A percentile compares a stretch with the other conserved stretches of the same genome.
Conservation (phyloP, 2,888 invertebrate species). For the Thymelicus acteon region DNA sequence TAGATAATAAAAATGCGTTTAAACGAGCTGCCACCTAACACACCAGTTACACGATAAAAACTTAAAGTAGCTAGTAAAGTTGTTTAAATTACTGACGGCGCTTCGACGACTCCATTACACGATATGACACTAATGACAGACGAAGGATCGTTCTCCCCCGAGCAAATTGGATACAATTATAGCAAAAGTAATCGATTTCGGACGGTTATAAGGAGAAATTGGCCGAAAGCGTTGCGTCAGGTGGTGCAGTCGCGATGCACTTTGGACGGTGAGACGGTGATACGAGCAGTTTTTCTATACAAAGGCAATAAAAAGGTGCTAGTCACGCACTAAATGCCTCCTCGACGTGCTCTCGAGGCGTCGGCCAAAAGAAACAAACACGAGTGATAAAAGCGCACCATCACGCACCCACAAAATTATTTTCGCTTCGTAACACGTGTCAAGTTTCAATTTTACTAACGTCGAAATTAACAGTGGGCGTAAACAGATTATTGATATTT, state of each 20-base stretch:
- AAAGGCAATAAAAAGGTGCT: conserved; percentile 78
- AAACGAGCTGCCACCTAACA: conserved; percentile 55
- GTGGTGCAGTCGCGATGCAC: conserved; percentile 53
- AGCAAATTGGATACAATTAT: conserved; percentile 71
- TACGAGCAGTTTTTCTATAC: conserved; percentile 74
- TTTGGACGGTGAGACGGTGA: conserved; percentile 54
- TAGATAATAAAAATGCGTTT: conserved; percentile 57
- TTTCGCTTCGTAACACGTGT: conserved; percentile 83
- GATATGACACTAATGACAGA: conserved; percentile 62
- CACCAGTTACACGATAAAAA: conserved; percentile 51
- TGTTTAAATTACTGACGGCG: conserved; percentile 54
- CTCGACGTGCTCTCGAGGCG: conserved; percentile 62
- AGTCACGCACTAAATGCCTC: conserved; percentile 81
- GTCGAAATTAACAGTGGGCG: conserved; percentile 84
- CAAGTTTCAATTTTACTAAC: conserved; percentile 82
- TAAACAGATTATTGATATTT: conserved; percentile 84
- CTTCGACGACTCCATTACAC: conserved; percentile 63
- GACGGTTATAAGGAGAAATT: conserved; percentile 49
- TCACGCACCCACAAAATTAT: conserved; percentile 82
- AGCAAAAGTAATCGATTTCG: conserved; percentile 56
- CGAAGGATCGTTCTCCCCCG: conserved; percentile 40
- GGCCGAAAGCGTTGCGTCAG: conserved; percentile 63
- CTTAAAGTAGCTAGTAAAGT: conserved; percentile 48
- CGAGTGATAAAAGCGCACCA: conserved; percentile 74
- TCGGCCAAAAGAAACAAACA: conserved; percentile 81